Evolutionary conservation across 2,113 vertebrate species (phyloP).

Genomic region (Tachycineta bicolor): DNA sequence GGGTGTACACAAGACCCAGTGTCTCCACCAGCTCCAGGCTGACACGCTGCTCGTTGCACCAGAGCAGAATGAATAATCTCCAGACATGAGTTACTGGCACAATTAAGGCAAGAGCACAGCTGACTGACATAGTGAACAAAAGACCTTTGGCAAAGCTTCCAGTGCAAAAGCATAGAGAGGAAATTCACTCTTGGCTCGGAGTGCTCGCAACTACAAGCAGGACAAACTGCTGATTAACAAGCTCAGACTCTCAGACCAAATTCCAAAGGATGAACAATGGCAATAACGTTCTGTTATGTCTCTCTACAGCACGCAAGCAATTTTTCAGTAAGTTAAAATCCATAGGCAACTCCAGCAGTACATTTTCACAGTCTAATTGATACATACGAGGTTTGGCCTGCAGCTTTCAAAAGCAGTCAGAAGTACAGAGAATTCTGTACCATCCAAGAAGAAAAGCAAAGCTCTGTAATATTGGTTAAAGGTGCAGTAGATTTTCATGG

Average conservation of each 20-base stretch:
- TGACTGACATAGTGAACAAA: conserved; percentile 27
- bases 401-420: neutral
- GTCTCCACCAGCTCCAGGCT: neutral
- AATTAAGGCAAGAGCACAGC: conserved; percentile 7
- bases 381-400: neutral
- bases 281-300: conserved; percentile 19
- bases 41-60: neutral
- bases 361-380: conserved; percentile 18
- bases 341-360: conserved; percentile 6
- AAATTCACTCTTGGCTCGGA: neutral
- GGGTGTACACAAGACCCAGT: neutral
- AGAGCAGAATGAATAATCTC: neutral
- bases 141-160: conserved; percentile 20
- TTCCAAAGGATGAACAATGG: conserved; percentile 42
- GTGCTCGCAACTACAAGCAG: neutral
- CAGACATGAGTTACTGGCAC: conserved; percentile 34
- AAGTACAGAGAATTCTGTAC: neutral
- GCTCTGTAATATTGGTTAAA: neutral
- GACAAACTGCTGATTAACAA: conserved; percentile 17
- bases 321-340: conserved; percentile 7
- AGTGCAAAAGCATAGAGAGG: neutral
- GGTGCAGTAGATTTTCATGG: neutral
- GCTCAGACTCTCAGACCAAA: neutral
- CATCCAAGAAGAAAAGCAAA: neutral
- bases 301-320: neutral